These are phyloP conservation scores for Helicorthomorpha holstii DNA, from an alignment of 1,140 invertebrate species.

Conservation along the genomic window DNA sequence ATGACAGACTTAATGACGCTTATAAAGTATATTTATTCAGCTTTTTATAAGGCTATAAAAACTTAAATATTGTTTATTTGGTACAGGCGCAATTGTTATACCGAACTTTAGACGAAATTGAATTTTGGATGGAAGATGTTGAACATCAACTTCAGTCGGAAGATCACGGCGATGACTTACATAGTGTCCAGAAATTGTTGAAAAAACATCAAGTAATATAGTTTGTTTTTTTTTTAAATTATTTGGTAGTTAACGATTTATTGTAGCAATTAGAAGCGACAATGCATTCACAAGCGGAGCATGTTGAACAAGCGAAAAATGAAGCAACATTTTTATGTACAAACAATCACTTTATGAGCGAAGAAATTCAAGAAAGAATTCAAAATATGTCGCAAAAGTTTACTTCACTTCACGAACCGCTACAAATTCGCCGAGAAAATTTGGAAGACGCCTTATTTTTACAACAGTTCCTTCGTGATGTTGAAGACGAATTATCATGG, in stretches of 20 bases:
- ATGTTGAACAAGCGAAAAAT: constrained; percentile 56
- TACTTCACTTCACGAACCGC: constrained; percentile 65
- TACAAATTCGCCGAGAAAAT: constrained; percentile 74
- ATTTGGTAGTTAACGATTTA: not conserved
- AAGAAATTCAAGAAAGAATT: constrained; percentile 59
- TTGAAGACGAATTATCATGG: constrained; percentile 74
- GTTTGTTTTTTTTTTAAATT: not conserved
- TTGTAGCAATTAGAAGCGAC: constrained; percentile 57
- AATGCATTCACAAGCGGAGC: constrained; percentile 55
- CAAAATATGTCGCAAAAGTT: constrained; percentile 51
- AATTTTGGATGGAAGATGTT: constrained; percentile 74
- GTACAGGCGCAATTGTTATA: constrained; percentile 57
- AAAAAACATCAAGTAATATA: constrained; percentile 30
- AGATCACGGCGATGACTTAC: constrained; percentile 61
- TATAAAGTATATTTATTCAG: constrained; percentile 36
- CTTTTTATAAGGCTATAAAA: not conserved
- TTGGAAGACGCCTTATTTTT: constrained; percentile 67
- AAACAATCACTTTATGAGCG: constrained; percentile 62
- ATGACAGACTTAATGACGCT: constrained; percentile 76
- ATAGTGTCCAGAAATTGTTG: constrained; percentile 61
- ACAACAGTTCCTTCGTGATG: constrained; percentile 68
- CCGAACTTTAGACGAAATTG: constrained; percentile 71
- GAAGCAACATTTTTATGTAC: constrained; percentile 52
- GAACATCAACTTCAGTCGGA: constrained; percentile 62
- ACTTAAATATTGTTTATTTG: not conserved